Evolutionary conservation across 1,140 invertebrate species (phyloP), one percentile per base, ranked within the genome.

Genomic region (Zophobas atratus): DNA sequence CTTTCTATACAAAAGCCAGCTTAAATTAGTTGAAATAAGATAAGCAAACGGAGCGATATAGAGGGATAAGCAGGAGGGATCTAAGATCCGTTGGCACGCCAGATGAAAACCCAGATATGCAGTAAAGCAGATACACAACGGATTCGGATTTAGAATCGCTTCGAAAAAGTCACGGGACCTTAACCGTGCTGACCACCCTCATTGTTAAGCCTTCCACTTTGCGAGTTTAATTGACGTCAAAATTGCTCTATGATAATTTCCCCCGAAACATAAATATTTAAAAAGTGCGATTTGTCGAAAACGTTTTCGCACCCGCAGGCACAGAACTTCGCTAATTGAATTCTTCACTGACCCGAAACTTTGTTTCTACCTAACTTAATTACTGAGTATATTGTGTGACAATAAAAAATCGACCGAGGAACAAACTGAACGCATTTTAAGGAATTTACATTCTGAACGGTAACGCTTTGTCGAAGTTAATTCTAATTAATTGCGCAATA

Each of bases 21-120:
- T 72, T 72, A 72, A 72, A 72, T 72, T 72, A 72, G 70, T 72
- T 72, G 70, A 72, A 72, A 51, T 72, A 72, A 72, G 70, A 72
- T 72, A 72, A 72, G 70, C 51, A 72, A 72, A 72, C 70, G 46
- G 70, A 72, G 51, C 46, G 70, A 72, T 72, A 51, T 55, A 72
- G 51, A 72, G 46, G 70, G 70, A 72, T 72, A 72, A 72, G 51
- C 38, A 53, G 34, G 48, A 72, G 41, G 70, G 48, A 53, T 53
- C 70, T 51, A 36, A 55, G 46, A 72, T 53, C 51, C 70, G 70
- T 72, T 41, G 46, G 70, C 70, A 72, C 70, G 34, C 34, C 36
- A 72, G 70, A 72, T 72, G 70, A 55, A 72, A 72, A 72, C 70
- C 41, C 51, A 53, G 70, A 72, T 72, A 72, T 55, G 70, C 70